Base-by-base conservation (phyloP, 1,140 invertebrate species). In the Acromyrmex heyeri region DNA sequence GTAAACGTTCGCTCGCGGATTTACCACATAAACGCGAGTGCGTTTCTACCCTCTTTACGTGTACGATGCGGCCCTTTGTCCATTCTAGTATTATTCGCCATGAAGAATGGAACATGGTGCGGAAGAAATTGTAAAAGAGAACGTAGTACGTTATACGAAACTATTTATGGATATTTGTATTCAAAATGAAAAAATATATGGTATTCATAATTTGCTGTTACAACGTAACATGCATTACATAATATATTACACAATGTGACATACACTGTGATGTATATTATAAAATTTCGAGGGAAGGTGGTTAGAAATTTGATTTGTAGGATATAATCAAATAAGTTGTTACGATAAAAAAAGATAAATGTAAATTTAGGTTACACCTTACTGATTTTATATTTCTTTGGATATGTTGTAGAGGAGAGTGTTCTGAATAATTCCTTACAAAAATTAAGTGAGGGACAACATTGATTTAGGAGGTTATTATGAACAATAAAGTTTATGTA, bases 11-110 rank as follows among this genome's bases (percentile, higher is more conserved):
- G 38, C n/a, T 30, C 30, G 38, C 69, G 55, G 44, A 82, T 82
- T 82, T 61, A 82, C 55, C 79, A 53, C 55, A 69, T 83, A 75
- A 83, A 83, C 38, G 55, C 48, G 53, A 14, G n/a, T 38, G 30
- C 50, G 16, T 24, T 27, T 38, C 18, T 10, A 21, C 14, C 8
- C 34, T 16, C 27, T 44, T 59, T 30, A 24, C 24, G 53, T 10
- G 24, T 4, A 16, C 24, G 50, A 44, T 7, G 38, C 38, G 14
- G 7, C 30, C 21, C 53, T 81, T 81, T 57, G 34, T 65, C 69
- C 65, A 8, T 18, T 27, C 79, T 14, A 38, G 79, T 70, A 79
- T 81, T 70, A 70, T 81, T 27, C 65, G 30, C 21, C 50, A 18
- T 57, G 78, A 81, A 57, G 18, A 81, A 81, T 59, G 30, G 48